Evolutionary conservation across 64 coral and sea anemone genomes (phyloP).

Genomic region (Astreopora myriophthalma): DNA sequence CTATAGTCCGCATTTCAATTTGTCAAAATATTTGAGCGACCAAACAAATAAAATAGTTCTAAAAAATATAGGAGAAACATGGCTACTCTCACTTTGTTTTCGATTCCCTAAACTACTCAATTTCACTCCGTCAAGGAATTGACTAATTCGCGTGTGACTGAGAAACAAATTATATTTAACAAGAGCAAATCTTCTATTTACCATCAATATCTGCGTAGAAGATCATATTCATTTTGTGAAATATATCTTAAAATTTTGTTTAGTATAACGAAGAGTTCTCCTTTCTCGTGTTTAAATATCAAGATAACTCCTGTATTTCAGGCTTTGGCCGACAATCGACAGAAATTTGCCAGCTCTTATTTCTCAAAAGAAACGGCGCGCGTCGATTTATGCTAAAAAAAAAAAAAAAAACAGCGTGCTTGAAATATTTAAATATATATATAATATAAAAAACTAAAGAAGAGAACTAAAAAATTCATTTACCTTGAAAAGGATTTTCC

Average conservation of each 20-base stretch:
- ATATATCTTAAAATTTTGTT: not conserved
- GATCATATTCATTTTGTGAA: not conserved
- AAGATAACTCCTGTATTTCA: not conserved
- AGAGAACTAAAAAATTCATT: not conserved
- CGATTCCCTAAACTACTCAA: not conserved
- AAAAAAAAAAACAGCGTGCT: not conserved
- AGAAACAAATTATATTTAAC: not conserved
- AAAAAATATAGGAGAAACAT: not conserved
- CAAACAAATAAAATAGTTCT: not conserved
- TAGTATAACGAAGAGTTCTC: not conserved
- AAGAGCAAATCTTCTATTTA: not conserved
- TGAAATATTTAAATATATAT: not conserved
- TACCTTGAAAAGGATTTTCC: constrained; percentile 8
- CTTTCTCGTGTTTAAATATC: constrained; percentile 6
- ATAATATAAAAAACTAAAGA: not conserved
- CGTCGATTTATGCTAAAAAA: not conserved
- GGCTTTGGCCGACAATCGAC: not conserved
- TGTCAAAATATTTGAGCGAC: constrained; percentile 32
- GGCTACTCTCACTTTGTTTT: not conserved
- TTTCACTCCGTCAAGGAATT: not conserved
- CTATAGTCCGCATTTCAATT: not conserved
- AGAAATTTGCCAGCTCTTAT: not conserved
- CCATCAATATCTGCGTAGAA: not conserved
- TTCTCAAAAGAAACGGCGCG: constrained; percentile 5
- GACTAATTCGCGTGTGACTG: not conserved